Evolutionary conservation across 2,797 vertebrate genomes (phyloP).

Genomic region (Periparus ater): DNA sequence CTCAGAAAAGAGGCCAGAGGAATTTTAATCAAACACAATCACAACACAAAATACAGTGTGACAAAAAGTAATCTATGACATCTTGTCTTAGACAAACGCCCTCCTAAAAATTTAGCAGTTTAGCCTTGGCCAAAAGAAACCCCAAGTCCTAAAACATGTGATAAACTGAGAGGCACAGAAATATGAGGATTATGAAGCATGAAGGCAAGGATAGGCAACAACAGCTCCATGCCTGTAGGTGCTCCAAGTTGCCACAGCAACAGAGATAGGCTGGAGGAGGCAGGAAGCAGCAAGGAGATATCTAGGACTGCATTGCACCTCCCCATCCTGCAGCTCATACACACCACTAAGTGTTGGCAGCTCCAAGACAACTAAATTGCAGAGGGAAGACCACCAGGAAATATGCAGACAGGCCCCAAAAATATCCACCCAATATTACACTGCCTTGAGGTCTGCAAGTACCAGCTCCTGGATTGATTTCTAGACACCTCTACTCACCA

Average conservation of each 20-base stretch:
- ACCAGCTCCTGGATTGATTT: neutral
- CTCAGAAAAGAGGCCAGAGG: neutral
- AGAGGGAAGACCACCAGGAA: neutral
- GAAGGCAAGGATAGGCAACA: constrained; percentile 22
- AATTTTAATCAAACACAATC: constrained; percentile 47
- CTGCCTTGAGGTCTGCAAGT: neutral
- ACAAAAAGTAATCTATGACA: neutral
- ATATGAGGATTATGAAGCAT: neutral
- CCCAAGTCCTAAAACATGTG: neutral
- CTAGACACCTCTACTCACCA: neutral
- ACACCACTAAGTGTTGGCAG: neutral
- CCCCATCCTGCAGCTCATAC: neutral
- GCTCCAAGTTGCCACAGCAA: constrained; percentile 53
- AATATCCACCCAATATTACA: neutral
- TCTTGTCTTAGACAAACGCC: neutral
- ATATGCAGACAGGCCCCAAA: neutral
- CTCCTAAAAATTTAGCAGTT: neutral
- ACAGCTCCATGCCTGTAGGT: neutral
- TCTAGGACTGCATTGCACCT: neutral
- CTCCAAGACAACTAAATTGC: neutral
- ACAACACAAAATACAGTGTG: neutral
- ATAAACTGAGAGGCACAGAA: neutral
- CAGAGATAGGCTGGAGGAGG: constrained; percentile 37
- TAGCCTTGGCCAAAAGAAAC: neutral
- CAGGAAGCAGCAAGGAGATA: neutral